phyloP scores from a whole-genome alignment of 2,888 invertebrate genomes.

The Alloscopus bannaensis region DNA sequence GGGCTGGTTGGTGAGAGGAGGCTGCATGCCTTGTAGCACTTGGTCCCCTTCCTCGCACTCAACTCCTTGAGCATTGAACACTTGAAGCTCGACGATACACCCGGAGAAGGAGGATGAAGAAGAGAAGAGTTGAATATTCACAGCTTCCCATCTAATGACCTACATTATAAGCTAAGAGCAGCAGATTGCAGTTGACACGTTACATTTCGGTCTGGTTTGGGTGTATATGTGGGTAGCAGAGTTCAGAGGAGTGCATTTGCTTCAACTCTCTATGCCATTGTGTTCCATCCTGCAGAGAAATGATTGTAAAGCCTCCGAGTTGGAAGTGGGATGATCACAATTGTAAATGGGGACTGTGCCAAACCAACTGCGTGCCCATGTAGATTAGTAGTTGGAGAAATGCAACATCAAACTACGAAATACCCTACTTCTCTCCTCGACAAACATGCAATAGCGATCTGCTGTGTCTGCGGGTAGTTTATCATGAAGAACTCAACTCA shows the following conservation, averaged over 20 bases:
- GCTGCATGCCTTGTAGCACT: constrained; percentile 11
- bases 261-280: constrained; percentile 1
- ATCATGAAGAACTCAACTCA: too few species aligned
- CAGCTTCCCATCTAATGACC: constrained; percentile 27
- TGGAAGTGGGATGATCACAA: background rate
- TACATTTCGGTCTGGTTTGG: background rate
- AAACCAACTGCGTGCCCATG: constrained; percentile 30
- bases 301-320: constrained; percentile 21
- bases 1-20: too few species aligned
- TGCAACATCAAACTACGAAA: constrained; percentile 44
- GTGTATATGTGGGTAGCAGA: constrained; percentile 31
- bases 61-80: too few species aligned
- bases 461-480: too few species aligned
- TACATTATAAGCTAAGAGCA: constrained; percentile 34
- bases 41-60: too few species aligned
- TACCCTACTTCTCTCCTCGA: too few species aligned
- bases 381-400: constrained; percentile 33
- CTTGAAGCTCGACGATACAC: too few species aligned
- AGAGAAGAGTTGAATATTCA: background rate
- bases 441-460: too few species aligned
- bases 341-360: constrained; percentile 14
- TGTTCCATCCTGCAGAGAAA: constrained; percentile 5
- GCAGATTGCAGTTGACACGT: constrained; percentile 59
- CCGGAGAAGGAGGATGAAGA: too few species aligned
- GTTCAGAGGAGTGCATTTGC: constrained; percentile 49